Percentiles rank a stretch among this genome's conserved stretches.
These are phyloP conservation scores for Olivierus martensii DNA, from an alignment of 1,140 invertebrate genomes.

Conservation along the genomic window DNA sequence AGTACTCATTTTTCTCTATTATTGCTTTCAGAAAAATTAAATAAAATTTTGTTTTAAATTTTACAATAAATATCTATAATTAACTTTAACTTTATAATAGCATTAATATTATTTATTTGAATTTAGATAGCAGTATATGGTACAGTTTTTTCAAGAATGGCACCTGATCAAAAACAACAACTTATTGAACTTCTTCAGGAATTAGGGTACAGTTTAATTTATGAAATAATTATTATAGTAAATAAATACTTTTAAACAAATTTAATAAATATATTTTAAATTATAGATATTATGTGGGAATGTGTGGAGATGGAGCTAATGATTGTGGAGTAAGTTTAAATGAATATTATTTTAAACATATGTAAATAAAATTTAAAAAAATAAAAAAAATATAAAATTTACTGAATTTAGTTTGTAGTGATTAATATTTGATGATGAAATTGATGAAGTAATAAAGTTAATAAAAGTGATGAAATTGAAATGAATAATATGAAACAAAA, in stretches of 20 bases:
- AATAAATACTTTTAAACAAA: not conserved
- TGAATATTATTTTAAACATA: not conserved
- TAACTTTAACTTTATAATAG: no score
- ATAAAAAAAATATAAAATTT: not conserved
- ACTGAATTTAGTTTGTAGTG: not conserved
- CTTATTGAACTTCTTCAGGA: constrained; percentile 67
- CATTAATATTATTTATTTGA: not conserved
- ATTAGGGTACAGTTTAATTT: constrained; percentile 32
- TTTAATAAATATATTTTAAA: not conserved
- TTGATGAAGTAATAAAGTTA: no score
- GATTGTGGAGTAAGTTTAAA: constrained; percentile 54
- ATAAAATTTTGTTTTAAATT: no score
- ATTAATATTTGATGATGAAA: not conserved
- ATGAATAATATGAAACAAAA: no score
- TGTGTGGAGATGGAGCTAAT: constrained; percentile 97
- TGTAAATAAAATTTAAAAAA: not conserved
- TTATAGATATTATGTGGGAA: constrained; percentile 51
- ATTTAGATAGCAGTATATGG: constrained; percentile 36
- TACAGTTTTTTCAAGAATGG: constrained; percentile 89
- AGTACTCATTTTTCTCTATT: no score
- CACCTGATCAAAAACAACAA: constrained; percentile 87
- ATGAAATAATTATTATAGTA: constrained; percentile 22
- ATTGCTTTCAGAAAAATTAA: no score
- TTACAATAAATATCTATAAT: no score
- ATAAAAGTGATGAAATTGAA: no score